Evolutionary conservation across 2,113 vertebrate species (phyloP).

Genomic region (Salminus brasiliensis): DNA sequence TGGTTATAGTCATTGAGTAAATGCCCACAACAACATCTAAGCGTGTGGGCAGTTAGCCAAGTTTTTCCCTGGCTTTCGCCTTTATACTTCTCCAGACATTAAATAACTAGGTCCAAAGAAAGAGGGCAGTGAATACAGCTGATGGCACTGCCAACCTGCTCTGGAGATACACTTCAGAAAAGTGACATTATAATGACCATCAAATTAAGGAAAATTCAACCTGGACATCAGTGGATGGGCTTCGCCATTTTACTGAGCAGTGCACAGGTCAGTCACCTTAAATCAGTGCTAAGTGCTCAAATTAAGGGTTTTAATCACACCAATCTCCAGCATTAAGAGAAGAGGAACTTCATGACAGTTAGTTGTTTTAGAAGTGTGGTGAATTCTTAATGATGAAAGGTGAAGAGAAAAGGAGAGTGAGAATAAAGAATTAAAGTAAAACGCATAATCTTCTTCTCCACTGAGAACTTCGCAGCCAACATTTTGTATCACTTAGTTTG

Average conservation of each 20-base stretch:
- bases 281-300: background rate
- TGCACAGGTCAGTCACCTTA: background rate
- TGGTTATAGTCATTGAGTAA: too few species aligned
- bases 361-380: background rate
- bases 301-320: background rate
- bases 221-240: background rate
- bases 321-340: background rate
- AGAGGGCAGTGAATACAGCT: background rate
- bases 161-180: too few species aligned
- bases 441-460: too few species aligned
- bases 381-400: background rate
- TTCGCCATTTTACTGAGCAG: background rate
- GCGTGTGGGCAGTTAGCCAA: too few species aligned
- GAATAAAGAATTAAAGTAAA: too few species aligned
- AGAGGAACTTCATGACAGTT: background rate
- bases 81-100: background rate
- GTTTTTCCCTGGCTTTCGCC: too few species aligned
- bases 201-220: background rate
- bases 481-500: too few species aligned
- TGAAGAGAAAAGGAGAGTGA: too few species aligned
- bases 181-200: background rate
- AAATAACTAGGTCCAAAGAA: background rate
- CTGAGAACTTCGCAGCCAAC: too few species aligned
- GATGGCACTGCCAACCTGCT: background rate
- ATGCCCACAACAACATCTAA: too few species aligned